Percentiles rank a stretch among this genome's conserved stretches.
These are phyloP conservation scores for Prunella fulvescens DNA, from an alignment of 2,113 vertebrate genomes.

Conservation along the genomic window DNA sequence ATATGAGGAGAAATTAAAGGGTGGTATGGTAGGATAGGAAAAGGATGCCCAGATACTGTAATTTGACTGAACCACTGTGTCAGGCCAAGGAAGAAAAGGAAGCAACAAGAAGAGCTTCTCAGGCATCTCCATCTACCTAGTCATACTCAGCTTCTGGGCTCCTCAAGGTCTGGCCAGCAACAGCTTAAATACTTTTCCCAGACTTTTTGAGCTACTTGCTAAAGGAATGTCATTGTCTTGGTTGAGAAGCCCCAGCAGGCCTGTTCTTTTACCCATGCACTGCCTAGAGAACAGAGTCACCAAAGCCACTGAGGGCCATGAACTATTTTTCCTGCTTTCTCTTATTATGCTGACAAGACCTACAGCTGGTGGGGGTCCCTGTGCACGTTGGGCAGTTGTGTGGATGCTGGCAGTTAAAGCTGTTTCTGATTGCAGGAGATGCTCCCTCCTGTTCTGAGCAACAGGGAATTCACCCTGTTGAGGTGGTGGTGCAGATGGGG, in stretches of 20 bases:
- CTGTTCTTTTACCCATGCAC: background rate
- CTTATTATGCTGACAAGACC: background rate
- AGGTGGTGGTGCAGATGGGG: background rate
- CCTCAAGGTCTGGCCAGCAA: background rate
- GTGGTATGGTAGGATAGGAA: background rate
- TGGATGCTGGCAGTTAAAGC: background rate
- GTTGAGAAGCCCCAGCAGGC: background rate
- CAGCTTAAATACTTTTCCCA: background rate
- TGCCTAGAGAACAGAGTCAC: background rate
- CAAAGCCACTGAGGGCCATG: background rate
- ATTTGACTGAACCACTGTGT: background rate
- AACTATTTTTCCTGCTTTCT: background rate
- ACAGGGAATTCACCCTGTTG: background rate
- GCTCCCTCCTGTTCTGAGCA: background rate
- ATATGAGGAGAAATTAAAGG: background rate
- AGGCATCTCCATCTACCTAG: background rate
- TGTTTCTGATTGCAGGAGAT: background rate
- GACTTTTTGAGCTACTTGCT: background rate
- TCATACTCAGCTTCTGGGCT: background rate
- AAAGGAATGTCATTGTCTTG: background rate
- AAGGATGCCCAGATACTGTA: background rate
- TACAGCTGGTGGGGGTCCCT: background rate
- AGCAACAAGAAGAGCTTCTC: background rate
- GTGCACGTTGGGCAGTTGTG: fast-evolving
- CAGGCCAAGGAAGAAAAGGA: background rate